Evolutionary conservation across 2,113 vertebrate genomes (phyloP).

Genomic region (Brienomyrus brachyistius): DNA sequence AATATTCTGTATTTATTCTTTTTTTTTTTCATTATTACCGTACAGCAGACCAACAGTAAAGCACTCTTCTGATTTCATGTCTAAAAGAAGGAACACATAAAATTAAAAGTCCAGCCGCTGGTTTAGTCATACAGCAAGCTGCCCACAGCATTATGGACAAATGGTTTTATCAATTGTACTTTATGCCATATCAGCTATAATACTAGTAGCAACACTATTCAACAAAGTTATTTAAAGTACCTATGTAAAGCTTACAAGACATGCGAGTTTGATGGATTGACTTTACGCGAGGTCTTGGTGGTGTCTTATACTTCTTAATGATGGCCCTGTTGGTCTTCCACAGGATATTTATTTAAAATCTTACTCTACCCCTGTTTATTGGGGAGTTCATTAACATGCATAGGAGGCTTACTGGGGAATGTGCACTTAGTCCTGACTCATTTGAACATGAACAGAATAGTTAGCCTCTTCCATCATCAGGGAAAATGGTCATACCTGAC

Average conservation of each 20-base stretch:
- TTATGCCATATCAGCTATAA: background rate
- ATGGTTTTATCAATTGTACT: background rate
- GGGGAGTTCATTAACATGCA: background rate
- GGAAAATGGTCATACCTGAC: background rate
- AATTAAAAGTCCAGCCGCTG: background rate
- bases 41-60: background rate
- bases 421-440: background rate
- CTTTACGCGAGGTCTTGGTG: background rate
- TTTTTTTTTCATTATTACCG: background rate
- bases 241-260: background rate
- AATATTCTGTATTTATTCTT: background rate
- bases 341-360: background rate
- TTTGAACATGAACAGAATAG: background rate
- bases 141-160: background rate
- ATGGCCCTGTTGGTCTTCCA: background rate
- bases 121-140: background rate
- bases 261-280: background rate
- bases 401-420: background rate
- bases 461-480: background rate
- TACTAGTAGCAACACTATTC: background rate
- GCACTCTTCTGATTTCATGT: background rate
- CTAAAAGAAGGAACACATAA: background rate
- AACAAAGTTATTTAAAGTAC: background rate
- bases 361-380: background rate
- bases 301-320: background rate